Evolutionary conservation across 1,140 invertebrate species (phyloP).

Genomic region (Megalonaias nervosa): DNA sequence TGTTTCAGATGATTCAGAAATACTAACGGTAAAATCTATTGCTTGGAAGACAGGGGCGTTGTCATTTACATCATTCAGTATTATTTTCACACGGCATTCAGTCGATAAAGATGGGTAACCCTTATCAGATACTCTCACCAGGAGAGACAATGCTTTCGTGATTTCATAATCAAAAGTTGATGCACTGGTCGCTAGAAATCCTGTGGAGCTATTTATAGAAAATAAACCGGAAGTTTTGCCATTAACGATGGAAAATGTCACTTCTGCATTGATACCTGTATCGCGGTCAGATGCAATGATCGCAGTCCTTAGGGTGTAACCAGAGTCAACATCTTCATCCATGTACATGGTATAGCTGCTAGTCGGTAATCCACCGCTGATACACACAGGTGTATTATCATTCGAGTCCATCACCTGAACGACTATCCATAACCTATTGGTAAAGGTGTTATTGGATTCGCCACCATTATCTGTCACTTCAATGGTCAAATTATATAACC

Average conservation of each 20-base stretch:
- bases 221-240: constrained; percentile 25
- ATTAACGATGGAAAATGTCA: constrained; percentile 28
- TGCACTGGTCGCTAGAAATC: constrained; percentile 10
- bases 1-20: constrained; percentile 14
- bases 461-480: constrained; percentile 36
- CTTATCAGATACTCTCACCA: constrained; percentile 29
- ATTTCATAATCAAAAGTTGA: constrained; percentile 39
- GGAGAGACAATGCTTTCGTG: constrained; percentile 21
- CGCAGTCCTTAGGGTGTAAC: constrained; percentile 1
- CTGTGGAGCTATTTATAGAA: constrained; percentile 21
- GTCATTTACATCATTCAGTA: constrained; percentile 34
- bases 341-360: constrained; percentile 25
- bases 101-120: constrained; percentile 70
- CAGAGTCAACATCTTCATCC: constrained; percentile 19
- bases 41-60: constrained; percentile 25
- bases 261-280: constrained; percentile 38
- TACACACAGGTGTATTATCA: constrained; percentile 74
- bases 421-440: too few relatives aligned
- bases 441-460: not conserved
- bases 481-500: constrained; percentile 31
- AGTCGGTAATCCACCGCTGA: not conserved
- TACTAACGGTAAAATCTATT: constrained; percentile 18
- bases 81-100: constrained; percentile 35
- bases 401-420: constrained; percentile 82
- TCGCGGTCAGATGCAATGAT: constrained; percentile 41